A percentile compares a stretch with the other conserved stretches of the same genome.
phyloP scores from a whole-genome alignment of 2,797 vertebrate species.

The Chiroxiphia lanceolata region DNA sequence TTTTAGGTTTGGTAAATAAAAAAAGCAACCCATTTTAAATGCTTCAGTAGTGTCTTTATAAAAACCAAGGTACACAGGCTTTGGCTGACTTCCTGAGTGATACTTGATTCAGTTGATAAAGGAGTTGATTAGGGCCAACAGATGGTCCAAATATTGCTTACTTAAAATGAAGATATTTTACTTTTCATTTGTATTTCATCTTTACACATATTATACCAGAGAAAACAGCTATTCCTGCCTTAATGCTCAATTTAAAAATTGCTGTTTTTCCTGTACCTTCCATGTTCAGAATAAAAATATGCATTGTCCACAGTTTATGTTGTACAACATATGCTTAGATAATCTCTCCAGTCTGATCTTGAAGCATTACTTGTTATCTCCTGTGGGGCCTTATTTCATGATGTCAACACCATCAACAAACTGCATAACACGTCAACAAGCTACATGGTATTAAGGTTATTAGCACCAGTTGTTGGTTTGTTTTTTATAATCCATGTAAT shows the following conservation, averaged over 20 bases:
- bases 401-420: constrained; percentile 12
- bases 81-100: not conserved
- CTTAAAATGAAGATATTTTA: not conserved
- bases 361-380: not conserved
- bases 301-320: not conserved
- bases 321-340: constrained; percentile 16
- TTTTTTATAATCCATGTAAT: not conserved
- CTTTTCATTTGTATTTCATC: not conserved
- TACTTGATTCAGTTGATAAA: not conserved
- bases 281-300: not conserved
- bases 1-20: not conserved
- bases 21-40: not conserved
- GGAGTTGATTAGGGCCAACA: not conserved
- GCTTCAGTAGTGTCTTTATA: not conserved
- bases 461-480: constrained; percentile 20
- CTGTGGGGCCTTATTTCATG: not conserved
- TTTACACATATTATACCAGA: not conserved
- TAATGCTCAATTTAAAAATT: not conserved
- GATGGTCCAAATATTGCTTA: not conserved
- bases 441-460: constrained; percentile 37
- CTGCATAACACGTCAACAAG: not conserved
- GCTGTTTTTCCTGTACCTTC: not conserved
- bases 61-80: not conserved
- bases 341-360: constrained; percentile 45
- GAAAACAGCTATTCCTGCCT: not conserved